Evolutionary conservation across 2,888 invertebrate genomes (phyloP).

Genomic region (Meliscaeva auricollis): DNA sequence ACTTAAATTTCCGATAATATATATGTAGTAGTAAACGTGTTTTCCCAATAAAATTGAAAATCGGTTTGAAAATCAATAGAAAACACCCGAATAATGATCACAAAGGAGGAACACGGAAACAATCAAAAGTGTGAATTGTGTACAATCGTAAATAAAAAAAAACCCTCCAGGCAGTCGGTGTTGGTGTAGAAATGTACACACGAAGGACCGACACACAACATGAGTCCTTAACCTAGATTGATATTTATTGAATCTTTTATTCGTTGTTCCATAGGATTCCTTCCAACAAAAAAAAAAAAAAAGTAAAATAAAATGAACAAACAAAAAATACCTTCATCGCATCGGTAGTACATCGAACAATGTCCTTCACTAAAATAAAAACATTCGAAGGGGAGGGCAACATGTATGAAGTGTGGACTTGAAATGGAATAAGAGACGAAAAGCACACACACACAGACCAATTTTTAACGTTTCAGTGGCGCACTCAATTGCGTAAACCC

Average conservation of each 20-base stretch:
- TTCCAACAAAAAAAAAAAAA: conserved; percentile 3
- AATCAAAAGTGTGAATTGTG: conserved; percentile 68
- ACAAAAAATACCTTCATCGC: background rate
- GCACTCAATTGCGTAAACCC: conserved; percentile 72
- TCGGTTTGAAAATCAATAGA: conserved; percentile 25
- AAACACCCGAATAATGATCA: conserved; percentile 19
- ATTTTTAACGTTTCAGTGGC: conserved; percentile 66
- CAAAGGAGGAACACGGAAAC: conserved; percentile 25
- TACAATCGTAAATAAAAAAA: conserved; percentile 64
- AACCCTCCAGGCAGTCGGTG: conserved; percentile 1
- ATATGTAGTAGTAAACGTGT: conserved; percentile 1
- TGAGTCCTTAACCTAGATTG: conserved; percentile 39
- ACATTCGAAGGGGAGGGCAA: background rate
- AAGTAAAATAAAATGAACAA: background rate
- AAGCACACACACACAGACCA: conserved; percentile 47
- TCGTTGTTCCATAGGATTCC: conserved; percentile 4
- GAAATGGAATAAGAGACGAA: conserved; percentile 33
- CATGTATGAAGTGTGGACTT: conserved; percentile 20
- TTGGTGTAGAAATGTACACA: too few relatives aligned
- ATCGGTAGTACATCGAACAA: background rate
- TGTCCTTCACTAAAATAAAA: conserved; percentile 19
- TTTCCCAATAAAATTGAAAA: conserved; percentile 12
- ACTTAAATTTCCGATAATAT: conserved; percentile 13
- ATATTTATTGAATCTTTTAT: conserved; percentile 43
- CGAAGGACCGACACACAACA: conserved; percentile 13